Evolutionary conservation across 2,113 vertebrate genomes (phyloP), one percentile per base, ranked within the genome.

Genomic region (Neoarius graeffei): DNA sequence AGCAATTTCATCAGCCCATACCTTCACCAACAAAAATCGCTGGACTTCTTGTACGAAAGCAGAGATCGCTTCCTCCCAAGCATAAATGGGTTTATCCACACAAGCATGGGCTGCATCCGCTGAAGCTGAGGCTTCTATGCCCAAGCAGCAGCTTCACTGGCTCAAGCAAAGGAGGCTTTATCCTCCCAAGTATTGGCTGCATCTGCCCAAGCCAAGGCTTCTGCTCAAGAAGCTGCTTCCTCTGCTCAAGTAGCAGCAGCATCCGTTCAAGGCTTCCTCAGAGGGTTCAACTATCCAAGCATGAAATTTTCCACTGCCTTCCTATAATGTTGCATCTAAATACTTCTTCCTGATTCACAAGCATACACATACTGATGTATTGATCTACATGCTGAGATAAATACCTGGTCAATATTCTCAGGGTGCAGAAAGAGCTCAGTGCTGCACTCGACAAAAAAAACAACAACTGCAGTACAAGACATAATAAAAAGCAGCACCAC

Each of bases 321-420:
- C 3, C 54, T n/a, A 79, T 50, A 54, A 54, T 27, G 50, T 25
- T 56, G 48, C 50, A 76, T 50, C 30, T 9, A 19, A 73, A 42
- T 20, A 42, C 35, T 8, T 73, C 73, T 76, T 48, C 35, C 35
- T 50, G 42, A 50, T 76, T 54, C 48, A 30, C 57, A 59, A 10
- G 20, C 82, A 67, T 27, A 8, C 56, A 85, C 52, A 42, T n/a
- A 64, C 56, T 27, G 30, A 48, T 5, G 19, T 89, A 91, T 91
- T 87, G 90, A 91, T 91, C 71, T 64, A 59, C 64, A 83, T 30
- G 73, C 7, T 6, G 60, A 64, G 83, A 81, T 91, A 86, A 91
- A 87, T 54, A 91, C 77, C 69, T 87, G 86, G 71, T 91, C 88
- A 71, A 89, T 90, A 71, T n/a, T 57, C 69, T 48, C 80, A 27